phyloP scores from a whole-genome alignment of 2,113 vertebrate species.

The Condylura cristata region DNA sequence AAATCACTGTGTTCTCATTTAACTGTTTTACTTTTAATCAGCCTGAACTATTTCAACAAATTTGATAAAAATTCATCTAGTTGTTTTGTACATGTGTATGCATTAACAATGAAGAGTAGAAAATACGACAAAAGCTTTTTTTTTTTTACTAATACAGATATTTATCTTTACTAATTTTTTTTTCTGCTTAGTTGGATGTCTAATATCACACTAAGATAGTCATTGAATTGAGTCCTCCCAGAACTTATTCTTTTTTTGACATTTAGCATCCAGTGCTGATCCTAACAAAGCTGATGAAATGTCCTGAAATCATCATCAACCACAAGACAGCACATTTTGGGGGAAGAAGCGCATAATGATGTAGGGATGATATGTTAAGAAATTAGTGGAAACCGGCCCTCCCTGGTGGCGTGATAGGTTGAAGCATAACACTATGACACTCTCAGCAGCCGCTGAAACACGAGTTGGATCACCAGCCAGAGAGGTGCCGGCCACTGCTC shows the following conservation, averaged over 20 bases:
- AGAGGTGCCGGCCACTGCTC: too few relatives aligned
- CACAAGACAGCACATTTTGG: background rate
- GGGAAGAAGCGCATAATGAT: background rate
- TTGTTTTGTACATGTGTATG: background rate
- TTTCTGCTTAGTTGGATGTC: background rate
- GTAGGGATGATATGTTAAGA: background rate
- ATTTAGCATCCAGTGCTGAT: constrained; percentile 4
- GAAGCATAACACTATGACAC: too few relatives aligned
- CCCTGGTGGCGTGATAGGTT: too few relatives aligned
- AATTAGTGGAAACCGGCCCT: background rate
- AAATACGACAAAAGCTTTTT: background rate
- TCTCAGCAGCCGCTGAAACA: too few relatives aligned
- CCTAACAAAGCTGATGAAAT: background rate
- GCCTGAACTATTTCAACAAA: background rate
- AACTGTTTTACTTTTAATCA: background rate
- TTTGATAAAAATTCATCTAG: background rate
- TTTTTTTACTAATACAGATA: background rate
- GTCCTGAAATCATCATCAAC: background rate
- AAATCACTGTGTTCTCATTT: background rate
- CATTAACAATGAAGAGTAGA: background rate
- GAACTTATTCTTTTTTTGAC: constrained; percentile 2
- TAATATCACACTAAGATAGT: background rate
- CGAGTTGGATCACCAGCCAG: too few relatives aligned
- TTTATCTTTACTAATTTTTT: background rate
- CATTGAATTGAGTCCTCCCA: background rate